Evolutionary conservation across 2,888 invertebrate genomes (phyloP).

Genomic region (Melieria omissa): DNA sequence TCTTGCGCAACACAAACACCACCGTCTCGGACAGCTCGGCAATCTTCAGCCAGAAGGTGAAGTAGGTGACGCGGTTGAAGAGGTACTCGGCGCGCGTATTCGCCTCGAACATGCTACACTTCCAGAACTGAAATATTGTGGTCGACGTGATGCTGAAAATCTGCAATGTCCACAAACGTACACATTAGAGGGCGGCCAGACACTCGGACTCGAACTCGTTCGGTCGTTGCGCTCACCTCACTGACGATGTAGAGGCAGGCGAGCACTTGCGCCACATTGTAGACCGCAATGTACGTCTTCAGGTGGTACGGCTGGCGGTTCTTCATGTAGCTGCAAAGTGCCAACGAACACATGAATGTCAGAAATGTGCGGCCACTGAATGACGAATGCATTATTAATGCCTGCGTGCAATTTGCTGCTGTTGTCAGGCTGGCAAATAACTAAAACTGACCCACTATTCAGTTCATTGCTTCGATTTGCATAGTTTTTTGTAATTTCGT

Average conservation of each 20-base stretch:
- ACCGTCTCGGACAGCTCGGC: conserved; percentile 77
- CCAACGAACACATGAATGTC: too few relatives aligned
- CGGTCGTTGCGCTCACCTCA: conserved; percentile 47
- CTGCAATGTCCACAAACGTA: conserved; percentile 42
- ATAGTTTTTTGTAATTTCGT: too few relatives aligned
- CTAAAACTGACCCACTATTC: too few relatives aligned
- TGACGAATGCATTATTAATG: too few relatives aligned
- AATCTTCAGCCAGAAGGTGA: conserved; percentile 74
- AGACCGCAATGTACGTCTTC: conserved; percentile 75
- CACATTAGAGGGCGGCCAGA: background rate
- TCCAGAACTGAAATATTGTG: conserved; percentile 49
- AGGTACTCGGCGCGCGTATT: conserved; percentile 42
- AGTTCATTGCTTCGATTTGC: too few relatives aligned
- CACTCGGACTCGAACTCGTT: background rate
- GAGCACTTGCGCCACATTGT: conserved; percentile 83
- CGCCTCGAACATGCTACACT: conserved; percentile 46
- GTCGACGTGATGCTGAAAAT: conserved; percentile 48
- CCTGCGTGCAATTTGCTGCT: too few relatives aligned
- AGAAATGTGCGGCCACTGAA: too few relatives aligned
- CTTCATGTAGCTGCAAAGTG: conserved; percentile 71
- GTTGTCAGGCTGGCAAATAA: too few relatives aligned
- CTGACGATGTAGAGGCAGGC: conserved; percentile 54
- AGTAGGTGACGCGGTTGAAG: conserved; percentile 69
- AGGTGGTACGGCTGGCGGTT: conserved; percentile 75
- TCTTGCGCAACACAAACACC: conserved; percentile 79